These are phyloP conservation scores for Hirudinaria manillensis DNA, from an alignment of 2,888 invertebrate genomes.

Conservation along the genomic window DNA sequence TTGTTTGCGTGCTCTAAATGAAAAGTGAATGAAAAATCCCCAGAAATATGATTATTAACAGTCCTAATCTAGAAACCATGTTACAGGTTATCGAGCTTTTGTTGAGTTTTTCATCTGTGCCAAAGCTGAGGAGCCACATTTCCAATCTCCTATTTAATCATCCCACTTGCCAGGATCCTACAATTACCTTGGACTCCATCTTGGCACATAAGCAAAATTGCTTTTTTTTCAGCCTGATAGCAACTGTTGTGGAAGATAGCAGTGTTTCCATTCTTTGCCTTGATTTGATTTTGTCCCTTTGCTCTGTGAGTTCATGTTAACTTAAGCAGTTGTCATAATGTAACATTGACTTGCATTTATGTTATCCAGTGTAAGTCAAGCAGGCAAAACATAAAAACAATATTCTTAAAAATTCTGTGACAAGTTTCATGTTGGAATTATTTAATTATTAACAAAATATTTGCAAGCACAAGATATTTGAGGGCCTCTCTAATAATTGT, in stretches of 20 bases:
- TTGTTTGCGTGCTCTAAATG: neutral
- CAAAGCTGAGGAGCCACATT: slow-evolving; percentile 9
- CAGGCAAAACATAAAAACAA: too few relatives aligned
- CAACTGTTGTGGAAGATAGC: neutral
- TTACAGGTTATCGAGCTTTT: slow-evolving; percentile 26
- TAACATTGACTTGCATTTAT: too few relatives aligned
- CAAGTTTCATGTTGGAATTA: neutral
- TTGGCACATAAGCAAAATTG: neutral
- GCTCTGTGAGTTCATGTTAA: neutral
- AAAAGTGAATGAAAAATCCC: too few relatives aligned
- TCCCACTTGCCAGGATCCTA: neutral
- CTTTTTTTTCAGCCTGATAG: neutral
- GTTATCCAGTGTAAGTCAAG: too few relatives aligned
- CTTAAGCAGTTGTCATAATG: too few relatives aligned
- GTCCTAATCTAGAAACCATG: too few relatives aligned
- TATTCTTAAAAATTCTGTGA: too few relatives aligned
- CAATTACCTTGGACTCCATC: neutral
- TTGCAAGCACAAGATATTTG: too few relatives aligned
- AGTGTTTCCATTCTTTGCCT: slow-evolving; percentile 15
- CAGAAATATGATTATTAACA: too few relatives aligned
- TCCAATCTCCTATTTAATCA: slow-evolving; percentile 12
- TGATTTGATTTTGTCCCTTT: slow-evolving; percentile 22
- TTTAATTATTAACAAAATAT: too few relatives aligned
- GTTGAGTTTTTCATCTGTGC: slow-evolving; percentile 18
- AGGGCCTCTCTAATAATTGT: too few relatives aligned